A percentile compares a stretch with the other conserved stretches of the same genome.
Evolutionary conservation across 2,888 invertebrate genomes (phyloP).

Genomic region (Chymomyza amoena): DNA sequence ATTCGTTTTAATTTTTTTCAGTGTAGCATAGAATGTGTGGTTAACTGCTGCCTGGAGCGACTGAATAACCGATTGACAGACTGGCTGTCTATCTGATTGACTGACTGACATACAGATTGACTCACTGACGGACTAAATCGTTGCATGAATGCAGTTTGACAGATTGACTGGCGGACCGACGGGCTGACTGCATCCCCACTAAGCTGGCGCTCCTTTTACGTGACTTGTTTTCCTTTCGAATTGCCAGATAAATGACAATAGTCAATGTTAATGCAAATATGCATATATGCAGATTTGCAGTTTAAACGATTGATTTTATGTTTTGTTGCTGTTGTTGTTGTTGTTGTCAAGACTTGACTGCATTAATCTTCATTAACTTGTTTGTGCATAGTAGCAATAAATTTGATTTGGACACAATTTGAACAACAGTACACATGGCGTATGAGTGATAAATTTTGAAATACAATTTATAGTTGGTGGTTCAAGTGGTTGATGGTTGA

Average conservation of each 20-base stretch:
- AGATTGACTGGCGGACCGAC: too few species aligned
- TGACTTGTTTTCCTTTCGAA: conserved; percentile 42
- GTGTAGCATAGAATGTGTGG: too few species aligned
- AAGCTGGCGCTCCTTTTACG: conserved; percentile 22
- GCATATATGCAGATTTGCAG: conserved; percentile 35
- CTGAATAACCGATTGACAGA: conserved; percentile 16
- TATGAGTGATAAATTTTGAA: not conserved
- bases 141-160: not conserved
- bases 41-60: conserved; percentile 4
- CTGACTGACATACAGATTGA: conserved; percentile 17
- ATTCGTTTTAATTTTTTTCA: too few species aligned
- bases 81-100: conserved; percentile 14
- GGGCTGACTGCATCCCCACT: not conserved
- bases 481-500: not conserved
- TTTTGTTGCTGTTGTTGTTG: conserved; percentile 18
- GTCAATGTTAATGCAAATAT: conserved; percentile 36
- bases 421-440: not conserved
- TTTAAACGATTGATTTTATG: conserved; percentile 18
- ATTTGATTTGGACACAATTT: not conserved
- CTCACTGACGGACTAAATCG: conserved; percentile 21
- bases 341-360: conserved; percentile 26
- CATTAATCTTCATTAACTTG: conserved; percentile 60
- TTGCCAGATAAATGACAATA: conserved; percentile 58
- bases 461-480: too few species aligned
- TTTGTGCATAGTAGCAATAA: conserved; percentile 19